These are phyloP conservation scores for Scaptomyza pallida DNA, from an alignment of 1,140 invertebrate species.

Conservation along the genomic window DNA sequence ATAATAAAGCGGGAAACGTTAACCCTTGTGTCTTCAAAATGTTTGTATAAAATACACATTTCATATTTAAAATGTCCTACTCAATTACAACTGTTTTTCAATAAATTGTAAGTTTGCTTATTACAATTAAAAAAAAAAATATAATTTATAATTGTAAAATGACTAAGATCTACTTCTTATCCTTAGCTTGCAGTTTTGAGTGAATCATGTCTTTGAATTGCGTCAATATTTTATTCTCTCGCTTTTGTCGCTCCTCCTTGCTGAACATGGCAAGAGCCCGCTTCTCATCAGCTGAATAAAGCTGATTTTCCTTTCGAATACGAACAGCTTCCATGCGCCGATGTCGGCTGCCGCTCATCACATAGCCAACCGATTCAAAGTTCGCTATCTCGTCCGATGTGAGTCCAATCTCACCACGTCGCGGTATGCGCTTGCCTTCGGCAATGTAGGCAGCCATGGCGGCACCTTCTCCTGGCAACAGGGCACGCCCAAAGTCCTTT, in stretches of 20 bases:
- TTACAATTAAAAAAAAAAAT: no score
- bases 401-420: constrained; percentile 99
- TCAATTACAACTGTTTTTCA: no score
- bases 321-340: constrained; percentile 99
- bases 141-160: neutral
- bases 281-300: constrained; percentile 99
- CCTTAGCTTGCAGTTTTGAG: constrained; percentile 86
- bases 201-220: constrained; percentile 97
- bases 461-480: constrained; percentile 97
- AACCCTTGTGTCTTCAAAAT: neutral
- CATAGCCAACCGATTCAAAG: constrained; percentile 97
- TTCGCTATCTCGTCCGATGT: constrained; percentile 97
- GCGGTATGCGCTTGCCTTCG: constrained; percentile 98
- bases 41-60: neutral
- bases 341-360: constrained; percentile 99
- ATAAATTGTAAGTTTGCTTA: no score
- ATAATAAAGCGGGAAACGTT: neutral
- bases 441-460: constrained; percentile 99
- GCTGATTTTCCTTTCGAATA: constrained; percentile 99
- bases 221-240: constrained; percentile 97
- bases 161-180: constrained; percentile 68
- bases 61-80: no score
- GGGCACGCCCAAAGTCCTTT: constrained; percentile 94
- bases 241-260: constrained; percentile 97
- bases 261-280: constrained; percentile 98